A percentile compares a stretch with the other conserved stretches of the same genome.
These are phyloP conservation scores for Dufourea novaeangliae DNA, from an alignment of 1,140 invertebrate genomes.

Conservation along the genomic window DNA sequence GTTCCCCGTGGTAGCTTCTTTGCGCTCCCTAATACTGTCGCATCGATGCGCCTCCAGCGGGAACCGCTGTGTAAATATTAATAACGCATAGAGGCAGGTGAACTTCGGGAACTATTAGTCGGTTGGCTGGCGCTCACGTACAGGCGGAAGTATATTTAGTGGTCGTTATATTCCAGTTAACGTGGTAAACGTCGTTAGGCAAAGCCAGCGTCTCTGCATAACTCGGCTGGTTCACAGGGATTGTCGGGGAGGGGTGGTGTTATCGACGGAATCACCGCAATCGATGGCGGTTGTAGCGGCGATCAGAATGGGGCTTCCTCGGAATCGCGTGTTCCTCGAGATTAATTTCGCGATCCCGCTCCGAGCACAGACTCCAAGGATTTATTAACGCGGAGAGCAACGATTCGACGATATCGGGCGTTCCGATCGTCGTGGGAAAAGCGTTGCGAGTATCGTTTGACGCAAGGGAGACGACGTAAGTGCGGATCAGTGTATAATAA, in stretches of 20 bases:
- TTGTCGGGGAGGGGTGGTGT: conserved; percentile 21
- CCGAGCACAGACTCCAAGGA: background rate
- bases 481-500: too few relatives aligned
- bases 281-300: conserved; percentile 37
- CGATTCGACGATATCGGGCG: conserved; percentile 37
- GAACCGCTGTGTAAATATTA: conserved; percentile 33
- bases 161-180: conserved; percentile 60
- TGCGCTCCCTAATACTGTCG: background rate
- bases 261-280: conserved; percentile 48
- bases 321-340: background rate
- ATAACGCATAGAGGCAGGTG: conserved; percentile 13
- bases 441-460: background rate
- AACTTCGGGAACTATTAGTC: conserved; percentile 37
- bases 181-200: conserved; percentile 54
- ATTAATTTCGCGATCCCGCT: background rate
- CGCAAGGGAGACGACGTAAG: background rate
- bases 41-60: background rate
- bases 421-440: conserved; percentile 43
- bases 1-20: conserved; percentile 3
- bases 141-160: conserved; percentile 50
- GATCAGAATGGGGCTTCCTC: conserved; percentile 6
- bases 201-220: conserved; percentile 8
- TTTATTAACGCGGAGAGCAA: conserved; percentile 25
- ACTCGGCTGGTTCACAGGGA: background rate
- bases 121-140: conserved; percentile 12